These are phyloP conservation scores for Hylaea fasciaria DNA, from an alignment of 2,888 invertebrate genomes.

Conservation along the genomic window DNA sequence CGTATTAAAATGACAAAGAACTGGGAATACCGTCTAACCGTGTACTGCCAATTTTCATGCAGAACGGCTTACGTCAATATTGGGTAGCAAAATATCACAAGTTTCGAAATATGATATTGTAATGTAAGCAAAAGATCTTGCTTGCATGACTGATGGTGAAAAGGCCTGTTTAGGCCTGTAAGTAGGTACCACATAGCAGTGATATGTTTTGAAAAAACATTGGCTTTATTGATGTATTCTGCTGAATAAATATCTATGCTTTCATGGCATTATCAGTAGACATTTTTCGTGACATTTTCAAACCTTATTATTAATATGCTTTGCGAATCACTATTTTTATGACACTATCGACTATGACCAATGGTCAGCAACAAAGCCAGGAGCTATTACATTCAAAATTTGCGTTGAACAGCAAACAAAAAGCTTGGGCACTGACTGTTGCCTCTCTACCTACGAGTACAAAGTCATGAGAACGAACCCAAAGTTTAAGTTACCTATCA, in stretches of 20 bases:
- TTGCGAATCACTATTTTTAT: too few species aligned
- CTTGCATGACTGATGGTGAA: slow-evolving; percentile 1
- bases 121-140: slow-evolving; percentile 10
- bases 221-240: too few species aligned
- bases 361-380: too few species aligned
- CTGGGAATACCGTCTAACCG: slow-evolving; percentile 22
- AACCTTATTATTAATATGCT: too few species aligned
- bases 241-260: too few species aligned
- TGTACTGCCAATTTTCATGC: background rate
- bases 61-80: slow-evolving; percentile 22
- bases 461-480: too few species aligned
- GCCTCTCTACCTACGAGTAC: too few species aligned
- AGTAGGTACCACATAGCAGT: background rate
- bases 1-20: slow-evolving; percentile 28
- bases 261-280: too few species aligned
- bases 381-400: too few species aligned
- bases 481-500: slow-evolving; percentile 87
- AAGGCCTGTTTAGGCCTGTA: background rate
- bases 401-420: too few species aligned
- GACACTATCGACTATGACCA: too few species aligned
- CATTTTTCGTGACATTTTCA: background rate
- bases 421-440: too few species aligned
- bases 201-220: background rate
- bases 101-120: slow-evolving; percentile 20
- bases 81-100: slow-evolving; percentile 24